phyloP scores from a whole-genome alignment of 1,140 invertebrate species.

The Tyrophagus putrescentiae region DNA sequence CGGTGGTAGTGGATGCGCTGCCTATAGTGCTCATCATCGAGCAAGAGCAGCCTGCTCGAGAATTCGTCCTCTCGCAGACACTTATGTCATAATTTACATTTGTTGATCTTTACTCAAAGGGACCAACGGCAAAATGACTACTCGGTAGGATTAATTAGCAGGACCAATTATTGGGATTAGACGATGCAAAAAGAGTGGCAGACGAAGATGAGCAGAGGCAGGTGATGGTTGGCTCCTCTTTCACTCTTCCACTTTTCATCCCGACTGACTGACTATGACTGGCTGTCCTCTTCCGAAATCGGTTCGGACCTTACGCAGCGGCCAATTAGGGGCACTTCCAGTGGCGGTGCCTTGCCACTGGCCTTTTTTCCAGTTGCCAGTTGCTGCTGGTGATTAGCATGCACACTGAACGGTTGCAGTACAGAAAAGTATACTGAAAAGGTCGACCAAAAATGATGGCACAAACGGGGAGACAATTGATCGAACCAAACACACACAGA shows the following conservation, averaged over 20 bases:
- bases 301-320: constrained; percentile 1
- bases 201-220: background rate
- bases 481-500: background rate
- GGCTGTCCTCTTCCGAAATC: background rate
- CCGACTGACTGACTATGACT: too few species aligned
- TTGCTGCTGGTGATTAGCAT: background rate
- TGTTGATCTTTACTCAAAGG: too few species aligned
- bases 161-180: constrained; percentile 9
- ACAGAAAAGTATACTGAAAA: too few species aligned
- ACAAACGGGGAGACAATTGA: constrained; percentile 9
- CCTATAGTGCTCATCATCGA: too few species aligned
- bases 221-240: background rate
- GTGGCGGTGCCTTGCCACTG: background rate
- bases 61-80: too few species aligned
- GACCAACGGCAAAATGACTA: too few species aligned
- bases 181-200: too few species aligned
- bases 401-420: background rate
- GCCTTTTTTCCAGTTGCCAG: too few species aligned
- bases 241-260: too few species aligned
- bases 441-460: background rate
- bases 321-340: background rate
- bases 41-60: too few species aligned
- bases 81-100: too few species aligned
- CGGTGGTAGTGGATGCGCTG: too few species aligned
- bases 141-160: constrained; percentile 14